Evolutionary conservation across 1,140 invertebrate species (phyloP), one percentile per base, ranked within the genome.

Genomic region (Drosophila watanabei): DNA sequence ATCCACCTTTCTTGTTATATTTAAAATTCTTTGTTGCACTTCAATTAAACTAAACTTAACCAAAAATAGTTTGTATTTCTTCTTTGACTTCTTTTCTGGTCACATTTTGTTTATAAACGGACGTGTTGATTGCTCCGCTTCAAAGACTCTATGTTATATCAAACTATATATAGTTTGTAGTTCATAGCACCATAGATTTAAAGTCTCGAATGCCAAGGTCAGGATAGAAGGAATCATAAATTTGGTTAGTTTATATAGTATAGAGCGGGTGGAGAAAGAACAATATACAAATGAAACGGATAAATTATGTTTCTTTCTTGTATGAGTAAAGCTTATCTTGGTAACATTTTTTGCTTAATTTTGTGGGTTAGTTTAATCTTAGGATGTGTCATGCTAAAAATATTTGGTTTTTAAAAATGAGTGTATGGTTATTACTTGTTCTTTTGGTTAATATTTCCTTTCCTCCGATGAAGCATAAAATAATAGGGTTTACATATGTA

Each of bases 201-300:
- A 80, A 69, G 49, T 61, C 81, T 75, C 37, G 30, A 84, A 84
- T 81, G 72, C 66, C 78, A 84, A 84, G 82, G 82, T 84, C 78
- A 75, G 46, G n/a, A 52, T 66, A 32, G 33, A 56, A 57, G 35
- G 33, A 51, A 46, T 39, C 62, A 77, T 78, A 70, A 78, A 78
- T 78, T 68, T 10, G 30, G 18, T 37, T 30, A 32, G 56, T 33
- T 77, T 66, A 59, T 75, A 32, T 32, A 35, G 13, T 37, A 54
- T 9, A 4, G 20, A 63, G 41, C 20, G 59, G 41, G 16, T 37
- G 33, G 9, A 32, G 10, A 24, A 33, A 39, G 20, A 39, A 41
- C 13, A 20, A 16, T 28, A 37, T 32, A 10, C 32, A 18, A 28
- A 18, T 24, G 18, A 20, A 20, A 4, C 4, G n/a, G 20, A 63